Percentiles rank a stretch among this genome's conserved stretches.
These are phyloP conservation scores for Ganaspis sp. DNA, from an alignment of 1,140 invertebrate genomes.

Conservation along the genomic window DNA sequence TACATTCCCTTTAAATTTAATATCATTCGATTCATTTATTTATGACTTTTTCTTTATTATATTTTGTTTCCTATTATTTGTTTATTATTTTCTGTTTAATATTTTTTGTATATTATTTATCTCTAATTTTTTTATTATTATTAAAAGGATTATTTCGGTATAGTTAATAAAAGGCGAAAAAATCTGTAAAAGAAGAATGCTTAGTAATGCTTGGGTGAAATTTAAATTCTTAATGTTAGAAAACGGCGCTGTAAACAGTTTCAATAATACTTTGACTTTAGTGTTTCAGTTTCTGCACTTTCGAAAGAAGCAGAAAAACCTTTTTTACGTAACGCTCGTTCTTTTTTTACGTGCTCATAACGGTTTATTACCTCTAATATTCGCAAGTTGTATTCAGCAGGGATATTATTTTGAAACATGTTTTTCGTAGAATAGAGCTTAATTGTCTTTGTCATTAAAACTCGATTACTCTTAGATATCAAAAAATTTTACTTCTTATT, in stretches of 20 bases:
- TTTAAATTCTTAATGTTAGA: slow-evolving; percentile 16
- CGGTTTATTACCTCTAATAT: slow-evolving; percentile 30
- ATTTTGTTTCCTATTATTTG: too few relatives aligned
- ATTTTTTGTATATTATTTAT: too few relatives aligned
- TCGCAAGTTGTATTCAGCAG: slow-evolving; percentile 22
- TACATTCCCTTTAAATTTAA: too few relatives aligned
- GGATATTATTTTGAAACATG: slow-evolving; percentile 18
- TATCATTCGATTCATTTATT: not conserved
- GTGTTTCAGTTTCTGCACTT: slow-evolving; percentile 4
- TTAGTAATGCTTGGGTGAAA: too few relatives aligned
- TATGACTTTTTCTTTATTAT: not conserved
- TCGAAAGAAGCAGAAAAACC: slow-evolving; percentile 9
- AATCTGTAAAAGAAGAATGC: too few relatives aligned
- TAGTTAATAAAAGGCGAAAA: too few relatives aligned
- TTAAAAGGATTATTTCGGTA: too few relatives aligned
- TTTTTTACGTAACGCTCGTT: slow-evolving; percentile 4
- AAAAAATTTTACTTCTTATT: not conserved
- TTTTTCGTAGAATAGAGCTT: slow-evolving; percentile 12
- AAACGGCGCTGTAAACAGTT: slow-evolving; percentile 4
- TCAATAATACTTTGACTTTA: slow-evolving; percentile 22
- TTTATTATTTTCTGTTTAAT: too few relatives aligned
- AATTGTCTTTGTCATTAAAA: slow-evolving; percentile 25
- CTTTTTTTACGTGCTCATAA: slow-evolving; percentile 18
- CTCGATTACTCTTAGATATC: slow-evolving; percentile 1
- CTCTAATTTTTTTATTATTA: too few relatives aligned